phyloP scores from a whole-genome alignment of 2,113 vertebrate genomes.

The Erythrolamprus reginae region DNA sequence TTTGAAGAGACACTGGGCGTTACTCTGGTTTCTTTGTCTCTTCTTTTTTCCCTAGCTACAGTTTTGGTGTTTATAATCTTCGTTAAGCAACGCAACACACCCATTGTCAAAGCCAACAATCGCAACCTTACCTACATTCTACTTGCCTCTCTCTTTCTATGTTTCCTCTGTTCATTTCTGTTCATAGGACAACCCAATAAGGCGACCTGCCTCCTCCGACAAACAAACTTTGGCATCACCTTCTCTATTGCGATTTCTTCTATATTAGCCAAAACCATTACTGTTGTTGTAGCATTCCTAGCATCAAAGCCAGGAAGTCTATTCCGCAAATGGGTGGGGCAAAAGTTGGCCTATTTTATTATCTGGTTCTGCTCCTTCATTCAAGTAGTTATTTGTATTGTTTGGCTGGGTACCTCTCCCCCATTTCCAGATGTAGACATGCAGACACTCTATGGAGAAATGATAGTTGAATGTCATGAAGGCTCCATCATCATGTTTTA shows the following conservation, averaged over 20 bases:
- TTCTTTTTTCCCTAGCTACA: not conserved
- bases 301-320: not conserved
- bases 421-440: not conserved
- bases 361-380: not conserved
- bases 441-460: not conserved
- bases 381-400: not conserved
- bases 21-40: not conserved
- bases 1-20: not conserved
- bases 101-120: slow-evolving; percentile 13
- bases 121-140: not conserved
- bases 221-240: not conserved
- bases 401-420: not conserved
- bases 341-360: not conserved
- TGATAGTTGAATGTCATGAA: not conserved
- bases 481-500: not conserved
- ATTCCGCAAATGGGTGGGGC: not conserved
- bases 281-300: not conserved
- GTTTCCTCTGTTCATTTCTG: not conserved
- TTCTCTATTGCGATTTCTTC: not conserved
- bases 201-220: not conserved
- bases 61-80: not conserved
- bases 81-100: not conserved
- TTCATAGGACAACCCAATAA: not conserved
- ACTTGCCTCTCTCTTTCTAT: not conserved
- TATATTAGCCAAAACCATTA: not conserved